Conservation (phyloP, 1,140 invertebrate species). For the Heterodera schachtii region DNA sequence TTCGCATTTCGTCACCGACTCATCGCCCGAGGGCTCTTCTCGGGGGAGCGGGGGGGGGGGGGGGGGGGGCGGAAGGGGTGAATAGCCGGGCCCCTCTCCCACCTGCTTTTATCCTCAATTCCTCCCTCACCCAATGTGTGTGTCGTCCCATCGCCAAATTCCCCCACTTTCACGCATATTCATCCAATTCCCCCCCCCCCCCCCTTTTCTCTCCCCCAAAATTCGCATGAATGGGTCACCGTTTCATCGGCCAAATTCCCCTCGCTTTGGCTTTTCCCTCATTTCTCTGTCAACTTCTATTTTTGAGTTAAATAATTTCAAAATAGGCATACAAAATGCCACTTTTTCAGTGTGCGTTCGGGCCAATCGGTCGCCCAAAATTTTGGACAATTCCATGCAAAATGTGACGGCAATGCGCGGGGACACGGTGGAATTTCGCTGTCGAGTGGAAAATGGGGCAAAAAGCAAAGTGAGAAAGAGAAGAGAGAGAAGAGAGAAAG, state of each 20-base stretch:
- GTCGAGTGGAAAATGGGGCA: slow-evolving; percentile 52
- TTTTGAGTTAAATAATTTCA: neutral
- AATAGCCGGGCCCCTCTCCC: neutral
- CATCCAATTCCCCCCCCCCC: neutral
- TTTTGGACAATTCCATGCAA: slow-evolving; percentile 49
- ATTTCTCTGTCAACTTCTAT: slow-evolving; percentile 59
- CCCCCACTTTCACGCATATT: neutral
- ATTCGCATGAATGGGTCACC: neutral
- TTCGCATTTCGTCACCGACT: neutral
- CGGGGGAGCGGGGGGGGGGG: neutral
- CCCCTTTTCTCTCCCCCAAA: neutral
- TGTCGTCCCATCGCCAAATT: neutral
- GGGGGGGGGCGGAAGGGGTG: neutral
- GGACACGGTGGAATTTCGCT: slow-evolving; percentile 60
- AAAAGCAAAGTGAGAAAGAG: slow-evolving; percentile 47
- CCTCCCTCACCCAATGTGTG: neutral
- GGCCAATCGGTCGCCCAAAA: slow-evolving; percentile 43
- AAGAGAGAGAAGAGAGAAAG: too few species aligned
- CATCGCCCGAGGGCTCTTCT: neutral
- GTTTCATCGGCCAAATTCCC: neutral
- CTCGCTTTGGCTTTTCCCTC: slow-evolving; percentile 45
- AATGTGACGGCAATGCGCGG: slow-evolving; percentile 62
- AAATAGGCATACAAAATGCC: slow-evolving; percentile 13
- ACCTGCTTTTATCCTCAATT: neutral
- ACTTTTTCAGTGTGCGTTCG: slow-evolving; percentile 58